Evolutionary conservation across 2,888 invertebrate species (phyloP).

Genomic region (Furcula furcula): DNA sequence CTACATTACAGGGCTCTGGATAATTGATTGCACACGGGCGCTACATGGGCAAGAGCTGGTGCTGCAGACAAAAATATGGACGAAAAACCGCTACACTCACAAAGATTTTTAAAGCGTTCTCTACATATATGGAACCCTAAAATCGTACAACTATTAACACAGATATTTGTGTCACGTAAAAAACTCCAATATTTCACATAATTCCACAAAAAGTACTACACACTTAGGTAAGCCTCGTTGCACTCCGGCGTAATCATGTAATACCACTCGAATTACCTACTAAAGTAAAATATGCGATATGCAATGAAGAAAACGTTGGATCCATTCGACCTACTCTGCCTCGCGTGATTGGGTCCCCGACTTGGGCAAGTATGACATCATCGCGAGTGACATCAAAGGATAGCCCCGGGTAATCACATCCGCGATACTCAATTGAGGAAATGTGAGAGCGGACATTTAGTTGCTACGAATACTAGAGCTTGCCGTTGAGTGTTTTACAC

Average conservation of each 20-base stretch:
- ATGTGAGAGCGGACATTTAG: too few relatives aligned
- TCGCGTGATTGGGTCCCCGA: background rate
- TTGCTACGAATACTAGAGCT: too few relatives aligned
- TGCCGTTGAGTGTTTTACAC: too few relatives aligned
- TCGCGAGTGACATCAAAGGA: background rate
- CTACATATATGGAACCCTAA: background rate
- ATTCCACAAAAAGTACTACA: constrained; percentile 8
- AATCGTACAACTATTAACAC: constrained; percentile 1
- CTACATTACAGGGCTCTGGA: too few relatives aligned
- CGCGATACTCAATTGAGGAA: too few relatives aligned
- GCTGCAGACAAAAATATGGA: too few relatives aligned
- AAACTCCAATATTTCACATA: constrained; percentile 3
- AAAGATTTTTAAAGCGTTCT: too few relatives aligned
- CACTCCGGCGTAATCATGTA: constrained; percentile 7
- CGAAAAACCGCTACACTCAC: too few relatives aligned
- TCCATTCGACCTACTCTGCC: background rate
- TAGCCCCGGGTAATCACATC: too few relatives aligned
- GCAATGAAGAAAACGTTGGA: constrained; percentile 9
- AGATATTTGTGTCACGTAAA: constrained; percentile 2
- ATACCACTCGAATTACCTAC: constrained; percentile 2
- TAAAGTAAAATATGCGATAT: constrained; percentile 1
- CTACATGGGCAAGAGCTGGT: too few relatives aligned
- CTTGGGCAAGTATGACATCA: background rate
- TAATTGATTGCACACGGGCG: too few relatives aligned
- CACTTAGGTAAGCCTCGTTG: constrained; percentile 4